phyloP scores from a whole-genome alignment of 2,888 invertebrate species.

The Serrognathus titanus region DNA sequence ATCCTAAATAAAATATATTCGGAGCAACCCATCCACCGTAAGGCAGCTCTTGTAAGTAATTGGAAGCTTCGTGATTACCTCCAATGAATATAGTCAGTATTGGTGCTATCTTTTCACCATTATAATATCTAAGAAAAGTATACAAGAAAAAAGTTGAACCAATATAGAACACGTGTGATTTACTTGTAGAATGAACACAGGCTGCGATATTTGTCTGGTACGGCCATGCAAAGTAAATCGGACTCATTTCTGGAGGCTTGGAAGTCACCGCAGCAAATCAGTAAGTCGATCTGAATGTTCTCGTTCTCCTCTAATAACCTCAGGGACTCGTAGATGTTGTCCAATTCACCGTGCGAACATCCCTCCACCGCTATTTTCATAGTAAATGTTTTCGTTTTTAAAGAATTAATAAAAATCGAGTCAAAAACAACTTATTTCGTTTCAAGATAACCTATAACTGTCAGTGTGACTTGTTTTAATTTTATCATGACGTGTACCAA shows the following conservation, averaged over 20 bases:
- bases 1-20: slow-evolving; percentile 95
- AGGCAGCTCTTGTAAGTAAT: slow-evolving; percentile 91
- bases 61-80: slow-evolving; percentile 98
- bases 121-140: slow-evolving; percentile 74
- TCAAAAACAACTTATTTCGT: too few relatives aligned
- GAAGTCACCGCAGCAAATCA: slow-evolving; percentile 98
- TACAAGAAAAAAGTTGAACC: background rate
- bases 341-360: slow-evolving; percentile 97
- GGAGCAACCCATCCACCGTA: slow-evolving; percentile 99
- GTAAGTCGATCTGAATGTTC: slow-evolving; percentile 77
- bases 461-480: too few relatives aligned
- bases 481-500: too few relatives aligned
- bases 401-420: too few relatives aligned
- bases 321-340: slow-evolving; percentile 88
- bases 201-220: slow-evolving; percentile 84
- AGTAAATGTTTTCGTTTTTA: slow-evolving; percentile 26
- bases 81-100: slow-evolving; percentile 94
- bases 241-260: slow-evolving; percentile 88
- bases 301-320: slow-evolving; percentile 69
- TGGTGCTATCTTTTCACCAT: slow-evolving; percentile 85
- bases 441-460: too few relatives aligned
- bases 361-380: slow-evolving; percentile 97
- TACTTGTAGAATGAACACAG: slow-evolving; percentile 94
- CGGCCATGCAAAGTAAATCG: slow-evolving; percentile 92
- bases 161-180: slow-evolving; percentile 35